These are phyloP conservation scores for Dufourea novaeangliae DNA, from an alignment of 1,140 invertebrate species.

Conservation along the genomic window DNA sequence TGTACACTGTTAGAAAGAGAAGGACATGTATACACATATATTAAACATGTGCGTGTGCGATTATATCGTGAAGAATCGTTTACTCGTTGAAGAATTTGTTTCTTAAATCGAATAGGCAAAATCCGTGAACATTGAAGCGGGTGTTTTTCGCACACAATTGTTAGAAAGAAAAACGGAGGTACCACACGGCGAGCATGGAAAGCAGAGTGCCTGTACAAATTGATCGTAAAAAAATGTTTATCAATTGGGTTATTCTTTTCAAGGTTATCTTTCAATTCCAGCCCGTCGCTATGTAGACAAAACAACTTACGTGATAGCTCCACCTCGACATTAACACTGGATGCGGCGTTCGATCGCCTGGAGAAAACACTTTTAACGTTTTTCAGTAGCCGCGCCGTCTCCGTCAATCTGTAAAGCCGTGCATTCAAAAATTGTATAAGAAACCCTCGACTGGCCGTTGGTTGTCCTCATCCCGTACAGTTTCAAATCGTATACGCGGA, in stretches of 20 bases:
- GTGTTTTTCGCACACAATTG: slow-evolving; percentile 18
- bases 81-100: slow-evolving; percentile 2
- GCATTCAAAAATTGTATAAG: slow-evolving; percentile 63
- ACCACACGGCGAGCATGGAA: slow-evolving; percentile 8
- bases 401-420: slow-evolving; percentile 91
- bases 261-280: slow-evolving; percentile 11
- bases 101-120: slow-evolving; percentile 17
- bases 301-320: slow-evolving; percentile 94
- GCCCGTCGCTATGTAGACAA: slow-evolving; percentile 51
- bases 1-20: slow-evolving; percentile 23
- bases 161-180: slow-evolving; percentile 10
- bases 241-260: not conserved
- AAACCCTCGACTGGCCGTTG: slow-evolving; percentile 37
- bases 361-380: slow-evolving; percentile 95
- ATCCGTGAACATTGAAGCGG: slow-evolving; percentile 51
- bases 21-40: too few species aligned
- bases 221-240: not conserved
- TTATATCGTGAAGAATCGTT: slow-evolving; percentile 35
- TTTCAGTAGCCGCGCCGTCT: slow-evolving; percentile 96
- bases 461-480: slow-evolving; percentile 3
- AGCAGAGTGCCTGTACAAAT: slow-evolving; percentile 11
- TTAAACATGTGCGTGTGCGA: slow-evolving; percentile 39
- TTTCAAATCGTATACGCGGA: slow-evolving; percentile 1
- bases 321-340: slow-evolving; percentile 91
- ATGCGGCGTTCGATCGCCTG: slow-evolving; percentile 87